These are phyloP conservation scores for Pycnonotus jocosus DNA, from an alignment of 2,113 vertebrate genomes.

Conservation along the genomic window DNA sequence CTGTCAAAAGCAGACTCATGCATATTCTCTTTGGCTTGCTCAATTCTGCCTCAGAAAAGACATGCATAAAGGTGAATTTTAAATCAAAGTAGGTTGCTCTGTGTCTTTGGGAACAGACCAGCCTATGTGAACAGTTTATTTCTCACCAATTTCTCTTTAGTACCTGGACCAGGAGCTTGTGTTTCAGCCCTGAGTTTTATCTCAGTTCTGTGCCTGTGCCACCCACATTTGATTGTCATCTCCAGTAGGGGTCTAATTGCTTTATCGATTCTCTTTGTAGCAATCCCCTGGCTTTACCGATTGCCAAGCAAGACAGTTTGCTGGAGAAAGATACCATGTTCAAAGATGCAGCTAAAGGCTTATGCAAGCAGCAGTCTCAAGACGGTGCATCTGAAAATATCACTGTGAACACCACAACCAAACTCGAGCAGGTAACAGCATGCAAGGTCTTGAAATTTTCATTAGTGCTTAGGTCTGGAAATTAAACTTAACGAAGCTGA, in stretches of 20 bases:
- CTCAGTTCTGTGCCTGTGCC: background rate
- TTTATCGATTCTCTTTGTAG: slow-evolving; percentile 67
- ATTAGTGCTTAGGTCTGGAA: background rate
- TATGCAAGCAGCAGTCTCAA: slow-evolving; percentile 77
- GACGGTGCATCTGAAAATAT: slow-evolving; percentile 75
- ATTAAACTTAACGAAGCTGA: background rate
- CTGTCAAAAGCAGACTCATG: background rate
- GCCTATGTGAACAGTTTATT: background rate
- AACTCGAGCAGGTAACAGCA: slow-evolving; percentile 83
- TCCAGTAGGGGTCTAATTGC: slow-evolving; percentile 18
- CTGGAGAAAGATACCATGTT: slow-evolving; percentile 94
- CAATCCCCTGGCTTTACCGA: slow-evolving; percentile 79
- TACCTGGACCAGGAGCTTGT: background rate
- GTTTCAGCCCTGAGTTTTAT: background rate
- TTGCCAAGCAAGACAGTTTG: slow-evolving; percentile 91
- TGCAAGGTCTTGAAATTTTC: background rate
- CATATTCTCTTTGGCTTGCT: slow-evolving; percentile 7
- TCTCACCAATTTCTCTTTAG: background rate
- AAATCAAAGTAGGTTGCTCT: background rate
- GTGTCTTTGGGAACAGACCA: background rate
- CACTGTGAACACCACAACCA: slow-evolving; percentile 53
- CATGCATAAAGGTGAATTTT: slow-evolving; percentile 1
- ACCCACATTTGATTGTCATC: background rate
- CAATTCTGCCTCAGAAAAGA: background rate
- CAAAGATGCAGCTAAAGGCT: slow-evolving; percentile 77